Conservation (phyloP, 2,113 vertebrate species). For the Urocolius indicus region DNA sequence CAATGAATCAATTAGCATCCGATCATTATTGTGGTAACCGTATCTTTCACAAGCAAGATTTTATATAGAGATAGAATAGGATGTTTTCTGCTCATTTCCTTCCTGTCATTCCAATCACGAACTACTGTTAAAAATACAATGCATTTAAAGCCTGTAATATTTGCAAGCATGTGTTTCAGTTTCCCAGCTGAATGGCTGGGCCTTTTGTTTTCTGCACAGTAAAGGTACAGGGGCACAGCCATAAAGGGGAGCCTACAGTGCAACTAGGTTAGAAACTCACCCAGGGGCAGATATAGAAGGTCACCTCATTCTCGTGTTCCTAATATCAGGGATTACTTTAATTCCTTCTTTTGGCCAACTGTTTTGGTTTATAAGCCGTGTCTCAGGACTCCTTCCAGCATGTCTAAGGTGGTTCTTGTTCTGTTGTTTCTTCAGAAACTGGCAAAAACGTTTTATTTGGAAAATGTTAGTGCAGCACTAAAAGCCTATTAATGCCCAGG, state of each 20-base stretch:
- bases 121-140: constrained; percentile 52
- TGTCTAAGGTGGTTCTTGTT: neutral
- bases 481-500: neutral
- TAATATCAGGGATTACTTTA: constrained; percentile 52
- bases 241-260: neutral
- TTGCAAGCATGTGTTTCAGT: neutral
- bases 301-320: constrained; percentile 29
- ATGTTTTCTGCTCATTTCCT: constrained; percentile 58
- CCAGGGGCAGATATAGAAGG: neutral
- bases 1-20: constrained; percentile 48
- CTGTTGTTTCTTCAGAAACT: neutral
- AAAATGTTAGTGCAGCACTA: constrained; percentile 4
- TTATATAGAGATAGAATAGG: constrained; percentile 53
- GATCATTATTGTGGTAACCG: constrained; percentile 45
- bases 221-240: neutral
- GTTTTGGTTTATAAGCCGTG: neutral
- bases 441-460: neutral
- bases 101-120: constrained; percentile 63
- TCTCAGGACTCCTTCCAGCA: neutral
- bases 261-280: neutral
- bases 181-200: neutral
- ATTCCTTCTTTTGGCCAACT: constrained; percentile 47
- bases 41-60: constrained; percentile 61
- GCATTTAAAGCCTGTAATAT: neutral
- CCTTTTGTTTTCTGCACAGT: neutral